Conservation (phyloP, 1,140 invertebrate genomes). For the Planococcus citri region DNA sequence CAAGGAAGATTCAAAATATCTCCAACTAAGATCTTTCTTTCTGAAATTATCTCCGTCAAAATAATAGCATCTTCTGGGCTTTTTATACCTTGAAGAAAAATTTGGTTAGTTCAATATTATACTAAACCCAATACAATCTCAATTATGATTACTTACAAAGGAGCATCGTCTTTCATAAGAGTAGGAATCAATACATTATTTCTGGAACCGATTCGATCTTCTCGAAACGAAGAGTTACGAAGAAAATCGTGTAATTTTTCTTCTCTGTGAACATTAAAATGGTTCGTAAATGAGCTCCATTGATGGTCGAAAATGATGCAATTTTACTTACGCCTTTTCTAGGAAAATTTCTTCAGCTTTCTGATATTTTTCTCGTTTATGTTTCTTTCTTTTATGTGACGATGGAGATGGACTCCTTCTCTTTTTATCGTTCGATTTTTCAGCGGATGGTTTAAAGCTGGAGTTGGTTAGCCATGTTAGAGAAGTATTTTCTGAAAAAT, state of each 20-base stretch:
- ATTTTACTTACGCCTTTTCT: background rate
- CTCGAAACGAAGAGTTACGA: background rate
- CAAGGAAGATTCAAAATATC: background rate
- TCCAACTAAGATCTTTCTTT: background rate
- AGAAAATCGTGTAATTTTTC: background rate
- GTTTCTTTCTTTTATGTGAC: background rate
- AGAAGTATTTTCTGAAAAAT: background rate
- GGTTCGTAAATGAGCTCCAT: background rate
- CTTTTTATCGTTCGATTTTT: background rate
- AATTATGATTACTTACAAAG: background rate
- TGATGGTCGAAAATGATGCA: background rate
- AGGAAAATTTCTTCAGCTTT: background rate
- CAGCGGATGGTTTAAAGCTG: background rate
- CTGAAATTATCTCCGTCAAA: background rate
- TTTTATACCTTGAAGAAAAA: background rate
- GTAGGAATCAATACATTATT: conserved; percentile 10
- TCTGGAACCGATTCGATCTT: background rate
- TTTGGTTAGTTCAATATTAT: too few species aligned
- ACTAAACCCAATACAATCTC: too few species aligned
- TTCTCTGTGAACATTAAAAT: background rate
- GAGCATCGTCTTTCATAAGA: conserved; percentile 8
- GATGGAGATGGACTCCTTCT: background rate
- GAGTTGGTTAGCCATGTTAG: background rate
- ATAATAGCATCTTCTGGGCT: background rate
- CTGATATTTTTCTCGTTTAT: background rate